Base-by-base conservation (phyloP, 2,888 invertebrate genomes). In the Amiota mariae region DNA sequence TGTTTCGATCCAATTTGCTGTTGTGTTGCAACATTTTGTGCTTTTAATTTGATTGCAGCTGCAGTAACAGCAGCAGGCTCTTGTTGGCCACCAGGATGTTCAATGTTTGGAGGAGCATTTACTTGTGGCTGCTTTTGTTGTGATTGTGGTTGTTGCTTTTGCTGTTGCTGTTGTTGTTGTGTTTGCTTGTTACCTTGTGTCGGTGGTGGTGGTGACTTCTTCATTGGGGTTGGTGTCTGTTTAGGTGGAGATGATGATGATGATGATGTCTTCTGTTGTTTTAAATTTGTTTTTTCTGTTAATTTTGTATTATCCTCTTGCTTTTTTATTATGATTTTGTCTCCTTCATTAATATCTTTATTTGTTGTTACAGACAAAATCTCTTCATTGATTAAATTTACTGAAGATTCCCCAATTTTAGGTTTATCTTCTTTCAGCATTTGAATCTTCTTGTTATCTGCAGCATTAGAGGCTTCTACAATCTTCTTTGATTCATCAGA, bases 261-360 rank as follows among this genome's bases (percentile, higher is more conserved):
- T 24, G 73, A 20, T 72, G 72, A 4, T 57, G 72, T 8, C 51
- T 51, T 49, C 67, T 51, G 49, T 24, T 20, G 12, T 67, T 36
- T 54, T 54, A 54, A 54, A 13, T 54, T 54, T 2, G 56, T 4
- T 54, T 54, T 13, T 36, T 36, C 36, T 36, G 36, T 36, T 6
- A 36, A 36, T 36, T 36, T 36, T 36, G 36, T 36, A 36, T 36
- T 36, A 36, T 36, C 36, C 36, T 36, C 36, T 36, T 36, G 36
- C 8, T 36, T 36, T 36, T 36, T 36, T n/a, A n/a, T n/a, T n/a
- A n/a, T n/a, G 1, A 36, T 36, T 36, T 36, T 36, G 36, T 36
- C 36, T 36, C 36, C 36, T 36, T 36, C 6, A 36, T 36, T 36
- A 36, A 36, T 36, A 2, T 36, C 36, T 36, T 36, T 36, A 36